Evolutionary conservation across 2,888 invertebrate genomes (phyloP).

Genomic region (Heliconius cydno): DNA sequence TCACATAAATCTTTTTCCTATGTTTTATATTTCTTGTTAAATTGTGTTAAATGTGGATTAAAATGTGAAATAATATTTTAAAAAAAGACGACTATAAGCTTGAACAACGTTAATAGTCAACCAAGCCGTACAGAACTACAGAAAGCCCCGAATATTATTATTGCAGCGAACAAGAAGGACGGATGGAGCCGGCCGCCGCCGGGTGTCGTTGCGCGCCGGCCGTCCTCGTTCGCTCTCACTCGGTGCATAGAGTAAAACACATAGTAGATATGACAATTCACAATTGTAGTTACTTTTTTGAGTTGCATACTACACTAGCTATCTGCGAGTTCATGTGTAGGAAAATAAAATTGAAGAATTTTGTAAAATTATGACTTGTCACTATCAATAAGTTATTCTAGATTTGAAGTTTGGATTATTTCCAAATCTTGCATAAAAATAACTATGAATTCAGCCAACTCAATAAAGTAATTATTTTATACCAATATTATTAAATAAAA

Average conservation of each 20-base stretch:
- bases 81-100: not conserved
- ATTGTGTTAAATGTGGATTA: not conserved
- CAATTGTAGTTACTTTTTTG: not conserved
- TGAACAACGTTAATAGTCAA: constrained; percentile 36
- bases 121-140: constrained; percentile 43
- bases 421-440: too few species aligned
- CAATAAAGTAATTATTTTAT: too few species aligned
- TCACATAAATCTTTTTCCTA: not conserved
- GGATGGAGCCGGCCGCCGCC: constrained; percentile 45
- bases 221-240: constrained; percentile 47
- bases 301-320: too few species aligned
- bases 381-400: too few species aligned
- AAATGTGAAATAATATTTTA: not conserved
- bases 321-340: not conserved
- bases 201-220: constrained; percentile 45
- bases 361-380: not conserved
- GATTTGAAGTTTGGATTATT: too few species aligned
- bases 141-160: constrained; percentile 48
- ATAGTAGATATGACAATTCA: not conserved
- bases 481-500: too few species aligned
- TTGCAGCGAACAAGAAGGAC: constrained; percentile 40
- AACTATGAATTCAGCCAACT: too few species aligned
- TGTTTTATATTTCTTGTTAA: not conserved
- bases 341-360: not conserved
- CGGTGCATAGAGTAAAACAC: constrained; percentile 17